These are phyloP conservation scores for Prochilodus magdalenae DNA, from an alignment of 2,113 vertebrate species.

Conservation along the genomic window DNA sequence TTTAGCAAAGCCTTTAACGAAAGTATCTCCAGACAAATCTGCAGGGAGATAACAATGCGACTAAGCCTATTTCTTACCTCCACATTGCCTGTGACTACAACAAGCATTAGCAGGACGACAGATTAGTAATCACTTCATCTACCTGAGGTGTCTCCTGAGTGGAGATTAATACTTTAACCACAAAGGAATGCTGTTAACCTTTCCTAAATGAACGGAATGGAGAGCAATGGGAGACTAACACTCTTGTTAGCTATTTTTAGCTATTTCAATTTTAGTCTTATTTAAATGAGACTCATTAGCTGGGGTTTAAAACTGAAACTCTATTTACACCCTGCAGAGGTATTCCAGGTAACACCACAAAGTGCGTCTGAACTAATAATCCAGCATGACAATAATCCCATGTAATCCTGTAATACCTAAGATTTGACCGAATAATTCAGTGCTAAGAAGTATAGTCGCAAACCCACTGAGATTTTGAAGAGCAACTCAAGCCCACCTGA, in stretches of 20 bases:
- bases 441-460: conserved; percentile 66
- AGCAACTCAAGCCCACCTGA: not conserved
- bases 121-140: not conserved
- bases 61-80: not conserved
- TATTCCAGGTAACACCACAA: conserved; percentile 14
- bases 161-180: not conserved
- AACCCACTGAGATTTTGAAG: conserved; percentile 56
- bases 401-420: conserved; percentile 70
- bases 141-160: not conserved
- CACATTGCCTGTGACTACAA: not conserved
- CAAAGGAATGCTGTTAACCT: not conserved
- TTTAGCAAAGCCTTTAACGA: no score
- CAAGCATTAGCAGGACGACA: not conserved
- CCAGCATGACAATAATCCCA: conserved; percentile 67
- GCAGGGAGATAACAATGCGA: not conserved
- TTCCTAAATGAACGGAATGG: not conserved
- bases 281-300: conserved; percentile 19
- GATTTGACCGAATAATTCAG: conserved; percentile 70
- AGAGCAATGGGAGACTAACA: not conserved
- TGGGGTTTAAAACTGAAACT: not conserved
- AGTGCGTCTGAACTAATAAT: conserved; percentile 54
- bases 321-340: conserved; percentile 1
- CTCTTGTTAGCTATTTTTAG: not conserved
- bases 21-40: no score
- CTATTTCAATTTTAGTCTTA: not conserved